Percentiles rank a stretch among this genome's conserved stretches.
Evolutionary conservation across 1,140 invertebrate species (phyloP).

Genomic region (Drosophila bifasciata): DNA sequence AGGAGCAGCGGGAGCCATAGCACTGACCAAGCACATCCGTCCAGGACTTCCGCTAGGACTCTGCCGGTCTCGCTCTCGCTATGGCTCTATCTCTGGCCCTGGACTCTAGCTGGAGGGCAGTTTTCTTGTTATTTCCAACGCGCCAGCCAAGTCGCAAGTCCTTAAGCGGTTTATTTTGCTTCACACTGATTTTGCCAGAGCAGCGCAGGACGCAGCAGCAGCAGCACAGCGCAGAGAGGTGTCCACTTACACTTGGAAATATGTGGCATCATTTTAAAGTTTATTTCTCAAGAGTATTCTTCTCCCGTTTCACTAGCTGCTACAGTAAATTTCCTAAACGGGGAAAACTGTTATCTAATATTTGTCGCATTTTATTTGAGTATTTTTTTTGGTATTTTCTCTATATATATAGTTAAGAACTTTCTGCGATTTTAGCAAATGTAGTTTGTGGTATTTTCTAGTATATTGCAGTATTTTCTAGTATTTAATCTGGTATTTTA

Average conservation of each 20-base stretch:
- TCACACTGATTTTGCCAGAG: conserved; percentile 67
- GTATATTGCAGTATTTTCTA: too few species aligned
- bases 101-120: conserved; percentile 57
- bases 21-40: conserved; percentile 75
- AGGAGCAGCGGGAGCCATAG: conserved; percentile 58
- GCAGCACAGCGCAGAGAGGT: conserved; percentile 33
- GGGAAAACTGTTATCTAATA: too few species aligned
- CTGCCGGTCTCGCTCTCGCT: conserved; percentile 5
- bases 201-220: too few species aligned
- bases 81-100: not conserved
- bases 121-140: conserved; percentile 78
- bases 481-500: too few species aligned
- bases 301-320: too few species aligned
- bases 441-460: too few species aligned
- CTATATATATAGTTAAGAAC: too few species aligned
- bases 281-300: too few species aligned
- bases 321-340: too few species aligned
- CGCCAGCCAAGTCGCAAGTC: conserved; percentile 74
- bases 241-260: conserved; percentile 23
- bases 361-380: too few species aligned
- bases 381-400: too few species aligned
- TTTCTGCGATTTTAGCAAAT: too few species aligned
- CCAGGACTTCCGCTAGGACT: conserved; percentile 52
- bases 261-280: not conserved
- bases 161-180: conserved; percentile 79